phyloP scores from a whole-genome alignment of 2,888 invertebrate species.

The Charanyca ferruginea region DNA sequence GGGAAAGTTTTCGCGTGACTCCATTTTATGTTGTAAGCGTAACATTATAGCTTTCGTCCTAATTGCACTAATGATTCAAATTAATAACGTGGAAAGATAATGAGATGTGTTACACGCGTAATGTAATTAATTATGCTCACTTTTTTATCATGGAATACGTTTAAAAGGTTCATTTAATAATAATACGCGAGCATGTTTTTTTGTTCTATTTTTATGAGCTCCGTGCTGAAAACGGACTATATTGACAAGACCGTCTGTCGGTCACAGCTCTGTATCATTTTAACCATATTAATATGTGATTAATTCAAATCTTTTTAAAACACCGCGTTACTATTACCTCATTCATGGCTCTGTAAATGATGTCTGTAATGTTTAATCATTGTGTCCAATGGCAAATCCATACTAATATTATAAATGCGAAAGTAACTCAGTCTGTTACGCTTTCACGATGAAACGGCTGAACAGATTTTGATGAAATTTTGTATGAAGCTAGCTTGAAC shows the following conservation, averaged over 20 bases:
- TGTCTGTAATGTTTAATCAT: too few relatives aligned
- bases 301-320: too few relatives aligned
- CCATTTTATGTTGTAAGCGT: conserved; percentile 64
- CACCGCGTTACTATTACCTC: background rate
- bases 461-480: too few relatives aligned
- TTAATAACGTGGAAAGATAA: conserved; percentile 75
- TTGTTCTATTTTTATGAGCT: background rate
- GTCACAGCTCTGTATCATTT: background rate
- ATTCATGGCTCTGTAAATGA: too few relatives aligned
- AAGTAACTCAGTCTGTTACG: too few relatives aligned
- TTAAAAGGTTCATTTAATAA: conserved; percentile 35
- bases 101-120: conserved; percentile 69
- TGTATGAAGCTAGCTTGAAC: too few relatives aligned
- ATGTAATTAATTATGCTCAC: conserved; percentile 65
- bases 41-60: conserved; percentile 72
- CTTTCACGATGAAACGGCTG: too few relatives aligned
- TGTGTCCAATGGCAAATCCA: too few relatives aligned
- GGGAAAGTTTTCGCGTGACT: conserved; percentile 73
- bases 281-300: too few relatives aligned
- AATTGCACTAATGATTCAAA: conserved; percentile 75
- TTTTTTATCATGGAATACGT: conserved; percentile 52
- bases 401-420: too few relatives aligned
- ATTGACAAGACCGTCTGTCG: background rate
- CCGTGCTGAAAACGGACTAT: too few relatives aligned
- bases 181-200: conserved; percentile 9